Conservation (phyloP, 2,113 vertebrate species). For the Cyprinodon variegatus region DNA sequence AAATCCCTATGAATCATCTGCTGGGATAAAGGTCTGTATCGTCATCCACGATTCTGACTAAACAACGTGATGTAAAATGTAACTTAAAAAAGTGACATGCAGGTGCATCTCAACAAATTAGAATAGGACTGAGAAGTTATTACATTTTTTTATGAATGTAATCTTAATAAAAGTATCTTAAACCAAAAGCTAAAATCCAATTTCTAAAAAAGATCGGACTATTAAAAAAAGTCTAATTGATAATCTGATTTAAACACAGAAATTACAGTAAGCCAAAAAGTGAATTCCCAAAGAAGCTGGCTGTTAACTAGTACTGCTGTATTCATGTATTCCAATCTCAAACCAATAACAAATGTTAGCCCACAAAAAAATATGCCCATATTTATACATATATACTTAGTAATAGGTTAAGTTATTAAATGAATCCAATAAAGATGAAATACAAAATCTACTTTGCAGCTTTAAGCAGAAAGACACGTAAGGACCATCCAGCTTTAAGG, state of each 20-base stretch:
- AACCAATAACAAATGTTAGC: not conserved
- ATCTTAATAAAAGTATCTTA: too few relatives aligned
- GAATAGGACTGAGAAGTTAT: not conserved
- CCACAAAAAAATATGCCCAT: not conserved
- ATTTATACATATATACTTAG: not conserved
- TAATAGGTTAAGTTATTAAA: not conserved
- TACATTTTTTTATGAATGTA: too few relatives aligned
- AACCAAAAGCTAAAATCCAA: not conserved
- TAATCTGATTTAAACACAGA: not conserved
- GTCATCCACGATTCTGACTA: constrained; percentile 41
- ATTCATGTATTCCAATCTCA: not conserved
- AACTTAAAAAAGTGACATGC: constrained; percentile 24
- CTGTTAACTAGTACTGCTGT: not conserved
- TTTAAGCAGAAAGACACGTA: not conserved
- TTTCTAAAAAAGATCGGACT: not conserved
- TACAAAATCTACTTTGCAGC: not conserved
- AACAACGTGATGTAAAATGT: constrained; percentile 34
- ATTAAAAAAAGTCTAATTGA: not conserved
- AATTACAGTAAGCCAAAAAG: not conserved
- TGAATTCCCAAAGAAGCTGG: not conserved
- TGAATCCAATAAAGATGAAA: not conserved
- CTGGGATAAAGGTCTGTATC: constrained; percentile 35
- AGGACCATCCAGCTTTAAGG: not conserved
- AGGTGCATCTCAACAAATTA: not conserved
- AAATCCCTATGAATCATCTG: constrained; percentile 22